Conservation (phyloP, 2,113 vertebrate genomes). For the Gavia stellata region DNA sequence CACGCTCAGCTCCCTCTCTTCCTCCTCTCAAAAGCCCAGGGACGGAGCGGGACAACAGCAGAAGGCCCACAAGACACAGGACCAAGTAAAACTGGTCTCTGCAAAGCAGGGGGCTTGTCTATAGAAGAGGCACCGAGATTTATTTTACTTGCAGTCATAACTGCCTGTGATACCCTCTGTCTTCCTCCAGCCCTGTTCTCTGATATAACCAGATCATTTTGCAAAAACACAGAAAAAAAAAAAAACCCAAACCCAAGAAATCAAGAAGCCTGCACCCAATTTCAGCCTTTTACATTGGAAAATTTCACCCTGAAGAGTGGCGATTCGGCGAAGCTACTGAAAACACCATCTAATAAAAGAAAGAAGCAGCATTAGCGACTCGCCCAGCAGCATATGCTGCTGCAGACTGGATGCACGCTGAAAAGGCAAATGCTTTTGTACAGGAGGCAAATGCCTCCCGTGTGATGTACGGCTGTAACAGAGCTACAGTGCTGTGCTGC, state of each 20-base stretch:
- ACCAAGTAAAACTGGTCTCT: neutral
- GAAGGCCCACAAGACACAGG: neutral
- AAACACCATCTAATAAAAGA: neutral
- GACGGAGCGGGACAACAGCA: neutral
- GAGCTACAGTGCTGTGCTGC: neutral
- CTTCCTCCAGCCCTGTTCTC: neutral
- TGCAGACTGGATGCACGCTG: neutral
- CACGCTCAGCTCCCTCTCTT: neutral
- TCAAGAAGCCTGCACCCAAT: neutral
- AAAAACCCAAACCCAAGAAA: neutral
- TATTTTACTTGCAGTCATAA: neutral
- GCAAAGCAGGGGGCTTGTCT: neutral
- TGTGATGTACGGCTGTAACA: accelerated
- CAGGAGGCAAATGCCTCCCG: neutral
- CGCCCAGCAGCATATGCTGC: neutral
- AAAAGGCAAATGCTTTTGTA: neutral
- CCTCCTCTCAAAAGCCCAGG: neutral
- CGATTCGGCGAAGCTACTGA: neutral
- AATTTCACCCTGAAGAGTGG: neutral
- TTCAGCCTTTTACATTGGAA: neutral
- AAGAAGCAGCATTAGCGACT: neutral
- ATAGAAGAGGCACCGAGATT: neutral
- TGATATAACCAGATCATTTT: neutral
- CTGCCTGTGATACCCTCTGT: neutral
- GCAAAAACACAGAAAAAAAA: neutral